phyloP scores from a whole-genome alignment of 1,140 invertebrate genomes.

The Idris sp. region DNA sequence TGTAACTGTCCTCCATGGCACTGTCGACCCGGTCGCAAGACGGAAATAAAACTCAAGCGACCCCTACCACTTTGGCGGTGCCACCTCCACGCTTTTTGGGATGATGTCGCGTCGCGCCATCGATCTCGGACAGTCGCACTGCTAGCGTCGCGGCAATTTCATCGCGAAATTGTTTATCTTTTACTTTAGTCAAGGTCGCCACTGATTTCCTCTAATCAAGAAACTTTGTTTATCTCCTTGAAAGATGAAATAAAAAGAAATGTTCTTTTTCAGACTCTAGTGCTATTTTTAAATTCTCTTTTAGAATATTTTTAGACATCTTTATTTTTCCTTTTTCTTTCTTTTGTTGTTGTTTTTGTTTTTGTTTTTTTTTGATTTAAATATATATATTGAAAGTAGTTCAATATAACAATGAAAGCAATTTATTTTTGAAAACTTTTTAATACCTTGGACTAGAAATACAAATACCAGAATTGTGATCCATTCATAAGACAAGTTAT shows the following conservation, averaged over 20 bases:
- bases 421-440: constrained; percentile 15
- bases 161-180: not conserved
- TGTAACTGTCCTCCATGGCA: constrained; percentile 76
- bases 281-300: too few relatives aligned
- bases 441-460: constrained; percentile 36
- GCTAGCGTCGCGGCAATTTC: not conserved
- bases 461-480: constrained; percentile 14
- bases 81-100: constrained; percentile 42
- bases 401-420: not conserved
- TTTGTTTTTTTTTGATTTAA: too few relatives aligned
- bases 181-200: constrained; percentile 7
- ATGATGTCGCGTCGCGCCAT: constrained; percentile 39
- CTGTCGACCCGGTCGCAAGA: constrained; percentile 55
- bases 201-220: too few relatives aligned
- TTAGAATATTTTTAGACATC: too few relatives aligned
- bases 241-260: too few relatives aligned
- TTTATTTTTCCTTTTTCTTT: not conserved
- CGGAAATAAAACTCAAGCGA: constrained; percentile 74
- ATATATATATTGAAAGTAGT: not conserved
- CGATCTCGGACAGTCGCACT: constrained; percentile 26
- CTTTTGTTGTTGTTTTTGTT: too few relatives aligned
- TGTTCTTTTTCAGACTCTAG: too few relatives aligned
- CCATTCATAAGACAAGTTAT: constrained; percentile 42
- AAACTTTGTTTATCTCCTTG: too few relatives aligned
- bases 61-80: constrained; percentile 61